These are phyloP conservation scores for Mesodorylaimus sp. DNA, from an alignment of 2,888 invertebrate genomes.

Conservation along the genomic window DNA sequence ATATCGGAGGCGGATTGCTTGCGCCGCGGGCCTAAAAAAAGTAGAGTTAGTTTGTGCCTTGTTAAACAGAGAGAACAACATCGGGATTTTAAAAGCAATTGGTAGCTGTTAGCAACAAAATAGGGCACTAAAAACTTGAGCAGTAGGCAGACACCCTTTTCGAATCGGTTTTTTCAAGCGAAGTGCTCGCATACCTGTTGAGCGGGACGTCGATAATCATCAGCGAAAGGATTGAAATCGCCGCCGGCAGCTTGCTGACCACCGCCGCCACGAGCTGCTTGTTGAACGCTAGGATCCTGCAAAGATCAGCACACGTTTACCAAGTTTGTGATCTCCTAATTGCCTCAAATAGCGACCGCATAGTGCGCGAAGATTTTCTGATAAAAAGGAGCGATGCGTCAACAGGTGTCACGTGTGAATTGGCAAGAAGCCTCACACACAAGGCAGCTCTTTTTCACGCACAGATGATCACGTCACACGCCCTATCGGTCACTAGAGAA, in stretches of 20 bases:
- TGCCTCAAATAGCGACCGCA: slow-evolving; percentile 7
- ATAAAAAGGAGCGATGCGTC: too few species aligned
- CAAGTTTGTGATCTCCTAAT: background rate
- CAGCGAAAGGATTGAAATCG: slow-evolving; percentile 87
- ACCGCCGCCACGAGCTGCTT: slow-evolving; percentile 55
- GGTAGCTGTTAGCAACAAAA: background rate
- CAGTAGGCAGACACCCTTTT: too few species aligned
- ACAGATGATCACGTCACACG: too few species aligned
- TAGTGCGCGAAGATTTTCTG: too few species aligned
- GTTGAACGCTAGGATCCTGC: slow-evolving; percentile 83
- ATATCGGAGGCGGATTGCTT: slow-evolving; percentile 38
- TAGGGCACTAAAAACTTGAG: background rate
- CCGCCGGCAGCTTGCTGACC: slow-evolving; percentile 47
- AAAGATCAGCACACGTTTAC: slow-evolving; percentile 2
- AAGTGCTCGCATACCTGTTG: slow-evolving; percentile 13
- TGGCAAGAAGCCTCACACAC: too few species aligned
- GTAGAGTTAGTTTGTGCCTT: background rate
- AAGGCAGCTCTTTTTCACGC: too few species aligned
- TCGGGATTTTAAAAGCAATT: background rate
- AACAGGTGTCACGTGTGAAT: too few species aligned
- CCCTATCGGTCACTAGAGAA: too few species aligned
- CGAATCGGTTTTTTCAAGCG: slow-evolving; percentile 5
- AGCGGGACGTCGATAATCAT: slow-evolving; percentile 33
- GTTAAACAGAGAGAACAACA: background rate
- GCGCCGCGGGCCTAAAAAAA: slow-evolving; percentile 34